Evolutionary conservation across 2,113 vertebrate genomes (phyloP).

Genomic region (Sylvia atricapilla): DNA sequence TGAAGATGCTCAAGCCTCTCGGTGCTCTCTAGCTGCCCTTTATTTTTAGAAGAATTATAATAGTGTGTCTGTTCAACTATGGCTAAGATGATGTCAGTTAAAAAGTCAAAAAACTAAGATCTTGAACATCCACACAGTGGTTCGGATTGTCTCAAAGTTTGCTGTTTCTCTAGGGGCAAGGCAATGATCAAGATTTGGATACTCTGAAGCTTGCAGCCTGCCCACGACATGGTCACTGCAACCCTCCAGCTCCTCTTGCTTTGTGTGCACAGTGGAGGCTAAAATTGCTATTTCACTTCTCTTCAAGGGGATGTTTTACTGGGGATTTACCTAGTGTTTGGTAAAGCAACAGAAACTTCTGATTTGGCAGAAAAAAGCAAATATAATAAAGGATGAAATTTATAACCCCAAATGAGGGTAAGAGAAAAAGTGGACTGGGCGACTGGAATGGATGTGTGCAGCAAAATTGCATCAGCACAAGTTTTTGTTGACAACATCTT

Average conservation of each 20-base stretch:
- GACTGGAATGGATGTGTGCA: neutral
- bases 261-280: neutral
- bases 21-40: neutral
- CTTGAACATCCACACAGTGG: neutral
- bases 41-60: neutral
- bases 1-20: neutral
- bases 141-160: neutral
- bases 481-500: neutral
- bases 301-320: neutral
- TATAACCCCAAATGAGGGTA: neutral
- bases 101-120: neutral
- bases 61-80: neutral
- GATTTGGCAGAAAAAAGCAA: neutral
- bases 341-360: neutral
- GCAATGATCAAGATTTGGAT: neutral
- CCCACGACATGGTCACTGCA: neutral
- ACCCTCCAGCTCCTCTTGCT: neutral
- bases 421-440: neutral
- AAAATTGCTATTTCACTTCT: neutral
- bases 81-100: neutral
- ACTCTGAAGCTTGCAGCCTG: neutral
- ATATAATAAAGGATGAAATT: neutral
- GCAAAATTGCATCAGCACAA: neutral
- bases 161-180: neutral
- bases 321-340: neutral